These are phyloP conservation scores for Syngnathoides biaculeatus DNA, from an alignment of 2,113 vertebrate species.

Conservation along the genomic window DNA sequence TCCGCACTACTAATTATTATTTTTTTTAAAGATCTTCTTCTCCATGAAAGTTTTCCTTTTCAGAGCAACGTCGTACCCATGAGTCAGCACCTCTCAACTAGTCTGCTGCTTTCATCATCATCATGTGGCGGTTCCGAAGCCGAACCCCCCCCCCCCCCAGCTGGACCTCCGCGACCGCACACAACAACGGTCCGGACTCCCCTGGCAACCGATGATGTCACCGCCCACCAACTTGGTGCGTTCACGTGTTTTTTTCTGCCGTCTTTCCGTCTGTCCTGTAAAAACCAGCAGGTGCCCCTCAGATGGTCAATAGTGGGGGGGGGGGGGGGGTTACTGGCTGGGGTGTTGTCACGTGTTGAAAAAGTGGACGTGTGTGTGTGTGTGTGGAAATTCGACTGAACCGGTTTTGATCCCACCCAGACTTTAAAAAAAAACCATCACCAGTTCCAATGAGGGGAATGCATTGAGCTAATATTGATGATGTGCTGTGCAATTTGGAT, in stretches of 20 bases:
- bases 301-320: not conserved
- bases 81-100: not conserved
- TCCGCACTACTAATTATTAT: not conserved
- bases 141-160: constrained; percentile 38
- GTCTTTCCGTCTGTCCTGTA: constrained; percentile 15
- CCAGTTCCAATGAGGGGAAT: too few relatives aligned
- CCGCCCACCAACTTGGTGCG: constrained; percentile 26
- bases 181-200: constrained; percentile 21
- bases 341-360: not conserved
- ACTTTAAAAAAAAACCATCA: too few relatives aligned
- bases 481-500: constrained; percentile 9
- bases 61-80: not conserved
- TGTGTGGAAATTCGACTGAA: too few relatives aligned
- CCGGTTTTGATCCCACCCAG: too few relatives aligned
- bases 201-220: constrained; percentile 36
- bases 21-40: not conserved
- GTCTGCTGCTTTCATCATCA: not conserved
- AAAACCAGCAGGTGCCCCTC: not conserved
- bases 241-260: constrained; percentile 12
- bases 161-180: constrained; percentile 44
- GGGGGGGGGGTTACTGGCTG: too few relatives aligned
- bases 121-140: not conserved
- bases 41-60: not conserved
- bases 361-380: not conserved
- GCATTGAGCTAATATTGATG: not conserved